Base-by-base conservation (phyloP, 2,888 invertebrate species). In the Hipparchia semele region DNA sequence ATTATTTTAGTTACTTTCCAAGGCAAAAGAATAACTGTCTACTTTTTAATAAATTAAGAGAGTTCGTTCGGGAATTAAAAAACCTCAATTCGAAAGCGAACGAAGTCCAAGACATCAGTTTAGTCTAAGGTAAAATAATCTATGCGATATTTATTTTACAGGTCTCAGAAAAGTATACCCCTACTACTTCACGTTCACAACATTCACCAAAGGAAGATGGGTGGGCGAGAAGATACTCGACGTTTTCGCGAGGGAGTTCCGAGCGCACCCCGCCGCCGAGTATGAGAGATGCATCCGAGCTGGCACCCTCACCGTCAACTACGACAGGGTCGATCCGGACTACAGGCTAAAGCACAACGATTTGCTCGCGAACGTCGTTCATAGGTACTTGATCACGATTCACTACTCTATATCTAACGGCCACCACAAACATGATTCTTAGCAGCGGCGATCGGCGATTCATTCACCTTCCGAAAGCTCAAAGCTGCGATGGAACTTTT, bases 191-290 rank as follows among this genome's bases (percentile, higher is more conserved):
- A 98, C 98, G 75, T 99, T 99, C 93, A 98, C 98, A 76, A 98
- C 99, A 58, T 99, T 98, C 94, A 98, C 98, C 76, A 99, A 99
- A 94, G 98, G 98, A 8, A 95, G 99, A 82, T 99, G 99, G 99
- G 98, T 98, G 3, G 99, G 98, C 4, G 98, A 98, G 89, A 97
- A 97, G 87, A 97, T 99, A 80, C 94, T 98, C 79, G 98, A 99
- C 84, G 98, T 99, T 39, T 99, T 99, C 90, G 97, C 97, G 8
- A 94, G 97, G 72, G 99, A 99, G 92, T 99, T 99, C 89, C 95
- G 98, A 59, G 98, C 98, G n/a, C 98, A 98, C 90, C 98, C 98
- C 0, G 97, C 97, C 0, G 98, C 98, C 79, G 98, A 98, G 89
- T 98, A 98, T 91, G 98, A 98, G 89, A 95, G 98, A 77, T 98